Base-by-base conservation (phyloP, 2,797 vertebrate species). In the Intellagama lesueurii region DNA sequence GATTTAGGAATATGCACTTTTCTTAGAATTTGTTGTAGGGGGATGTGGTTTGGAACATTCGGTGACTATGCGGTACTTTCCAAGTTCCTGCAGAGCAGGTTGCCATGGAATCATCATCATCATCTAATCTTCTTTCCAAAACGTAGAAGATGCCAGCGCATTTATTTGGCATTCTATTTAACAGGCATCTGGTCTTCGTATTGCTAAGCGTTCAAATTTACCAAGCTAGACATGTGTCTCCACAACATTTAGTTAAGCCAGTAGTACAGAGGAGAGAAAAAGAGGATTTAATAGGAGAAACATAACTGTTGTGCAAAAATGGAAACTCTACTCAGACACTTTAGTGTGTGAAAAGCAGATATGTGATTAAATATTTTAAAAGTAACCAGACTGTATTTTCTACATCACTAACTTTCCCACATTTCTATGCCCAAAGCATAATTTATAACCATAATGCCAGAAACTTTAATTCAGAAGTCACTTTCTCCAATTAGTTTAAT, bases 171-270 rank as follows among this genome's bases (percentile, higher is more conserved):
- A 96, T 91, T 86, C 88, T 93, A 92, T 93, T 95, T 81, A 76
- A 81, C 91, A 94, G 95, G 94, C 96, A 97, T 96, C 96, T 97
- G 96, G 96, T 94, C 95, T 95, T 95, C 94, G 88, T 88, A 91
- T 87, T 92, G 94, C 90, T 97, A 95, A 96, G 95, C 92, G 96
- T 69, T 94, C 93, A 93, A 91, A 96, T 96, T 97, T 94, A 94
- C 89, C 89, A 91, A 95, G 92, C 91, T 94, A 94, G 87, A 94
- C 95, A 93, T 95, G 95, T 94, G 66, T 95, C 90, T 91, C 93
- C 83, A 89, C 84, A 95, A 91, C 94, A 94, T 47, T 96, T 85
- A 90, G 92, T 94, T 91, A 93, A 93, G 91, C 91, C 92, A 95
- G 91, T 92, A 95, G 91, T 86, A 86, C 28, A 56, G 77, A 92